Evolutionary conservation across 2,797 vertebrate genomes (phyloP).

Genomic region (Tinamus major): DNA sequence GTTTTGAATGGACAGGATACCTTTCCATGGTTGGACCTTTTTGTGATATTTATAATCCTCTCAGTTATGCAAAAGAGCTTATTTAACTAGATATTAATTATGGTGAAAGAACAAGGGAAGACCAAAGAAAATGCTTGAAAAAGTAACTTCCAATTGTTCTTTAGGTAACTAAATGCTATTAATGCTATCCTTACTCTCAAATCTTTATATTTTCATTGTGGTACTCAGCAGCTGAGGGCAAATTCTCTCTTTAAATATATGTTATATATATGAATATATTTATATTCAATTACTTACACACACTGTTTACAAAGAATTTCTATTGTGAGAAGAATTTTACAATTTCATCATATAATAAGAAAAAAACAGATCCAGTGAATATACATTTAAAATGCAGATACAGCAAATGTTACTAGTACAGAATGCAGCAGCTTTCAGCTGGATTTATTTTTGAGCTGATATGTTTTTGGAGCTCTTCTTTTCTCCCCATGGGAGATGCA

Average conservation of each 20-base stretch:
- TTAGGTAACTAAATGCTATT: neutral
- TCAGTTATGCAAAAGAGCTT: neutral
- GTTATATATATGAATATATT: neutral
- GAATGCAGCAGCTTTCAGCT: neutral
- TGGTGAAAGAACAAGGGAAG: neutral
- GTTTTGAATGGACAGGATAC: neutral
- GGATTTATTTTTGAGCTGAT: neutral
- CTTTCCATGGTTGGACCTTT: neutral
- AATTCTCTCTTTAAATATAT: neutral
- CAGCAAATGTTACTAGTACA: neutral
- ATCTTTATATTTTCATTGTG: neutral
- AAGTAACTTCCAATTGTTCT: neutral
- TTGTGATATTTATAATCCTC: neutral
- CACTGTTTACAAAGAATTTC: neutral
- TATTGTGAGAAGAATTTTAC: neutral
- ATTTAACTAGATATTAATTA: neutral
- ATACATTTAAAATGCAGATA: neutral
- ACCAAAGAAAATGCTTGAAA: neutral
- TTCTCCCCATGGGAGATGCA: neutral
- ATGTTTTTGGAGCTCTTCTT: constrained; percentile 12
- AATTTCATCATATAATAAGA: neutral
- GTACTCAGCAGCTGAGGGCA: neutral
- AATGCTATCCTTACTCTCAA: neutral
- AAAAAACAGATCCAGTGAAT: neutral
- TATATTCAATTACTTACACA: neutral